A percentile compares a stretch with the other conserved stretches of the same genome.
These are phyloP conservation scores for Eulemur mongoz DNA, from an alignment of 2,797 vertebrate species.

Conservation along the genomic window DNA sequence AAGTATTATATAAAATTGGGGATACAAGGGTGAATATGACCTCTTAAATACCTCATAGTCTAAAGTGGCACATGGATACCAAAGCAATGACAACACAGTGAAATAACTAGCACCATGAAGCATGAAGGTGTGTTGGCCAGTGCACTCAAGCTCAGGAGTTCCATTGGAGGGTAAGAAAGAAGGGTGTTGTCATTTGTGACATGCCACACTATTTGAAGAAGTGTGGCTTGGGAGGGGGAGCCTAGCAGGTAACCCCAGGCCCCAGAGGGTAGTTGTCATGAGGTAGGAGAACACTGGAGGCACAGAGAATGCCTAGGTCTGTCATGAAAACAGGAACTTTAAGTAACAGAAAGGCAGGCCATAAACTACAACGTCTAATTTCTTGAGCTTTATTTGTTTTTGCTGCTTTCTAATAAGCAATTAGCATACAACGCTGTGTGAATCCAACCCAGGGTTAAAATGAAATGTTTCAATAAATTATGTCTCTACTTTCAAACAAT, in stretches of 20 bases:
- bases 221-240: not conserved
- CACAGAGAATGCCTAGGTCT: not conserved
- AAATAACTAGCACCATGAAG: not conserved
- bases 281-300: not conserved
- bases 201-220: not conserved
- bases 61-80: not conserved
- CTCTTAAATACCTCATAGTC: not conserved
- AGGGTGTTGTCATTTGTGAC: not conserved
- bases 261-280: not conserved
- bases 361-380: conserved; percentile 12
- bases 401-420: conserved; percentile 37
- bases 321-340: not conserved
- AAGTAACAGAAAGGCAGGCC: not conserved
- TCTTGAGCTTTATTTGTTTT: conserved; percentile 7
- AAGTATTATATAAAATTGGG: not conserved
- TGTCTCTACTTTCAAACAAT: conserved; percentile 67
- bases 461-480: conserved; percentile 60
- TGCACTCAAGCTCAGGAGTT: not conserved
- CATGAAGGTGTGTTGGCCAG: not conserved
- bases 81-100: not conserved
- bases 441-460: conserved; percentile 27
- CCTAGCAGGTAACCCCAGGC: not conserved
- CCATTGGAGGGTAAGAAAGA: not conserved
- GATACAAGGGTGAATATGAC: not conserved
- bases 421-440: not conserved